Evolutionary conservation across 2,797 vertebrate genomes (phyloP).

Genomic region (Acanthopagrus latus): DNA sequence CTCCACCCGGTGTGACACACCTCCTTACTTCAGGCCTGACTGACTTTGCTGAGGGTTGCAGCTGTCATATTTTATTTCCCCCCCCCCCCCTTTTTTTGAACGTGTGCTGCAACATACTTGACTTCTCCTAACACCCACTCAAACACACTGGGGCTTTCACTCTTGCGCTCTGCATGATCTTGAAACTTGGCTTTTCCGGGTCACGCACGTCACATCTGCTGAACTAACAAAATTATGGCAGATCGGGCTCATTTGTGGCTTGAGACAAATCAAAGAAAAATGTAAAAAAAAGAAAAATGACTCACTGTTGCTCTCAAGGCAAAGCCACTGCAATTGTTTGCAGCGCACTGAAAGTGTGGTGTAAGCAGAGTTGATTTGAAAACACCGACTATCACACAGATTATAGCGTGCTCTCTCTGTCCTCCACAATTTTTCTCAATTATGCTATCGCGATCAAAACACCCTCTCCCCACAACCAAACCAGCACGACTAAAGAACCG

Average conservation of each 20-base stretch:
- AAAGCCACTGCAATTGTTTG: slow-evolving; percentile 45
- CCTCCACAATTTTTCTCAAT: slow-evolving; percentile 69
- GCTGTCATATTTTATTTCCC: slow-evolving; percentile 41
- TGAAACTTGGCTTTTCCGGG: slow-evolving; percentile 62
- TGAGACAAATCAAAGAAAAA: slow-evolving; percentile 52
- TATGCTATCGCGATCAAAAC: slow-evolving; percentile 78
- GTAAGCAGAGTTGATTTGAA: slow-evolving; percentile 62
- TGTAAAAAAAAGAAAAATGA: slow-evolving; percentile 50
- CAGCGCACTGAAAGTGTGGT: slow-evolving; percentile 50
- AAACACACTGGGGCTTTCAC: slow-evolving; percentile 65
- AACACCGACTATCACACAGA: slow-evolving; percentile 60
- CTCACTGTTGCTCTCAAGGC: slow-evolving; percentile 31
- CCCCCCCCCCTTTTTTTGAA: background rate
- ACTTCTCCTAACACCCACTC: slow-evolving; percentile 68
- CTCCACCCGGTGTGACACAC: slow-evolving; percentile 68
- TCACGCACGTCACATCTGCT: slow-evolving; percentile 42
- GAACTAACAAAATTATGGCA: slow-evolving; percentile 50
- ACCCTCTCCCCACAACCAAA: slow-evolving; percentile 64
- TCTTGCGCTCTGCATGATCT: slow-evolving; percentile 48
- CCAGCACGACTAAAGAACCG: slow-evolving; percentile 73
- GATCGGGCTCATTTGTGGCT: slow-evolving; percentile 39
- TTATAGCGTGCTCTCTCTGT: slow-evolving; percentile 62
- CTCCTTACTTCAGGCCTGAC: slow-evolving; percentile 69
- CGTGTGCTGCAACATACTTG: slow-evolving; percentile 49
- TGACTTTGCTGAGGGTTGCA: slow-evolving; percentile 60